Evolutionary conservation across 2,888 invertebrate genomes (phyloP), one percentile per base, ranked within the genome.

Genomic region (Xanthia togata): DNA sequence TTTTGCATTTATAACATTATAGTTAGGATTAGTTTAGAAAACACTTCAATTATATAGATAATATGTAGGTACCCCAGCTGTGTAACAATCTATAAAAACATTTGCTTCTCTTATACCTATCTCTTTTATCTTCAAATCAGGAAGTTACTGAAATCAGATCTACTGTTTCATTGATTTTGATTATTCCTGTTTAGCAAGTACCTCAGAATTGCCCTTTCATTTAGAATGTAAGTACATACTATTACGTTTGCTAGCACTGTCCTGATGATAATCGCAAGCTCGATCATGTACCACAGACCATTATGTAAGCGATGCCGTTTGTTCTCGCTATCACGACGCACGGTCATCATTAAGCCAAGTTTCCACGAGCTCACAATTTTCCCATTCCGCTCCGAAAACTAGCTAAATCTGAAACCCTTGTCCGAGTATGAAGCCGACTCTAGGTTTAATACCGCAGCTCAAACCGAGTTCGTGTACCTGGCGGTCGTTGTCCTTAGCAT

Each of bases 331-430:
- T 67, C 35, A 55, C 38, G 31, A 55, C 20, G 9, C 26, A 57
- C n/a, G 50, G 41, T 63, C 26, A 50, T 64, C 50, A 81, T 53
- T 79, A 81, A 69, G 63, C 76, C 76, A 53, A 53, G 57, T 59
- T 55, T 70, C 60, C 20, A 81, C 47, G 4, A 68, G 31, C n/a
- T 17, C 50, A 77, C 35, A 50, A 57, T 59, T 67, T 67, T 38
- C n/a, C 31, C 35, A 81, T 53, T 55, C 38, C 26, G n/a, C 35
- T 38, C 44, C 12, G 9, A 70, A 73, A 73, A 65, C 26, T 31
- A 55, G 35, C 35, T 72, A 55, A 75, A 70, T 75, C 65, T 26
- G 60, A 31, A 67, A 55, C 6, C 20, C 17, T 44, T 38, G 35
- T 44, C 64, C 35, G n/a, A 44, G 68, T 68, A 68, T 65, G n/a